Percentiles rank a stretch among this genome's conserved stretches.
phyloP scores from a whole-genome alignment of 2,113 vertebrate genomes.

The Austrofundulus limnaeus region DNA sequence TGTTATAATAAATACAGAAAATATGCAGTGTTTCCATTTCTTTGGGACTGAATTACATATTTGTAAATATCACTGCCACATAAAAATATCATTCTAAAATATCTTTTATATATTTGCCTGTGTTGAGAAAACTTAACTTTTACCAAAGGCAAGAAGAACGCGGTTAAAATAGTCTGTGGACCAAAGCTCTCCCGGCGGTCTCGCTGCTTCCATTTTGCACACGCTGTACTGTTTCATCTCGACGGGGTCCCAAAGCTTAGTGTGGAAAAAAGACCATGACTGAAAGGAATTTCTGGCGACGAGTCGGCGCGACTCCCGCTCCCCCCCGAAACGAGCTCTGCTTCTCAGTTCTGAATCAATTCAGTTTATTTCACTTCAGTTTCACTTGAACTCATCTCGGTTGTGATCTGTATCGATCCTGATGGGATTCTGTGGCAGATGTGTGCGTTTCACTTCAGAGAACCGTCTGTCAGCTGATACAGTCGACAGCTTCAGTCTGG shows the following conservation, averaged over 20 bases:
- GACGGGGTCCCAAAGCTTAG: conserved; percentile 24
- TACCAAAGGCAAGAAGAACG: neutral
- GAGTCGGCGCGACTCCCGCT: conserved; percentile 13
- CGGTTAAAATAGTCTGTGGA: neutral
- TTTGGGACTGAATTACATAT: neutral
- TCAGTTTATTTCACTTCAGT: conserved; percentile 53
- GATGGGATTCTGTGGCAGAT: conserved; percentile 54
- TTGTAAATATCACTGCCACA: neutral
- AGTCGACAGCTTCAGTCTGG: conserved; percentile 75
- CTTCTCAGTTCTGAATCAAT: conserved; percentile 43
- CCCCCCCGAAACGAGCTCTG: conserved; percentile 26
- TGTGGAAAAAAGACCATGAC: conserved; percentile 20
- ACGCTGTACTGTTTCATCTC: conserved; percentile 3
- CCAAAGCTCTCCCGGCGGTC: conserved; percentile 1
- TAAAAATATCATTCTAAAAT: neutral
- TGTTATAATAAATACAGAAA: neutral
- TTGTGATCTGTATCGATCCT: conserved; percentile 57
- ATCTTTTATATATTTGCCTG: neutral
- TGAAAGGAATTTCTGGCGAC: conserved; percentile 30
- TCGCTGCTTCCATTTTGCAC: neutral
- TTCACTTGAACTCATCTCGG: conserved; percentile 41
- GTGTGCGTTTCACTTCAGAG: conserved; percentile 76
- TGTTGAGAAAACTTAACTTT: neutral
- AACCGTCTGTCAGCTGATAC: conserved; percentile 74
- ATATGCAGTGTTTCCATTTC: neutral